Conservation (phyloP, 2,888 invertebrate species). For the Agonum fuliginosum region DNA sequence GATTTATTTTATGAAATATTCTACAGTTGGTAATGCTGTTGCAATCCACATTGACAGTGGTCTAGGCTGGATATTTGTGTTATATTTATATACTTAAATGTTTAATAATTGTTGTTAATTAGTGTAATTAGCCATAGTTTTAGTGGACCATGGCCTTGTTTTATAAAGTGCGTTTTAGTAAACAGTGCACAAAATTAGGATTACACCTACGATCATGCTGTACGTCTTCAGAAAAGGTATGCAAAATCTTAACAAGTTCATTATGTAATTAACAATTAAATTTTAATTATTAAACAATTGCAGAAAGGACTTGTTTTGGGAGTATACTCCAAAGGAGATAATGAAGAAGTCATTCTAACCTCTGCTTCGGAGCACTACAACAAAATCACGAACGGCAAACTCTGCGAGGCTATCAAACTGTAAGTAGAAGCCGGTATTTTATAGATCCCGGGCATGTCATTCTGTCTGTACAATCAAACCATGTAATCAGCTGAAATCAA, state of each 20-base stretch:
- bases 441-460: conserved; percentile 33
- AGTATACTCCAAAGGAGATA: conserved; percentile 72
- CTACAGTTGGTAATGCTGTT: conserved; percentile 16
- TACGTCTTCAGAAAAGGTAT: conserved; percentile 64
- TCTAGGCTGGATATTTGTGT: conserved; percentile 32
- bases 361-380: conserved; percentile 74
- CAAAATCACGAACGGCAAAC: conserved; percentile 72
- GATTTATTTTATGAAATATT: conserved; percentile 9
- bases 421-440: conserved; percentile 70
- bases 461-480: too few relatives aligned
- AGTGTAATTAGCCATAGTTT: conserved; percentile 6
- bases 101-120: conserved; percentile 28
- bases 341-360: conserved; percentile 72
- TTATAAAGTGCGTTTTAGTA: conserved; percentile 27
- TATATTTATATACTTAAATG: conserved; percentile 36
- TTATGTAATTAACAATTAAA: conserved; percentile 34
- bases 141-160: conserved; percentile 48
- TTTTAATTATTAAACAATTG: conserved; percentile 50
- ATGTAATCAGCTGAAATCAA: too few relatives aligned
- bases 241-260: conserved; percentile 43
- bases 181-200: conserved; percentile 27
- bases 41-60: conserved; percentile 43
- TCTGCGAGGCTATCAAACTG: conserved; percentile 73
- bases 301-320: conserved; percentile 77
- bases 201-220: conserved; percentile 63